These are phyloP conservation scores for Psococerastis gibbosa DNA, from an alignment of 2,888 invertebrate genomes.

Conservation along the genomic window DNA sequence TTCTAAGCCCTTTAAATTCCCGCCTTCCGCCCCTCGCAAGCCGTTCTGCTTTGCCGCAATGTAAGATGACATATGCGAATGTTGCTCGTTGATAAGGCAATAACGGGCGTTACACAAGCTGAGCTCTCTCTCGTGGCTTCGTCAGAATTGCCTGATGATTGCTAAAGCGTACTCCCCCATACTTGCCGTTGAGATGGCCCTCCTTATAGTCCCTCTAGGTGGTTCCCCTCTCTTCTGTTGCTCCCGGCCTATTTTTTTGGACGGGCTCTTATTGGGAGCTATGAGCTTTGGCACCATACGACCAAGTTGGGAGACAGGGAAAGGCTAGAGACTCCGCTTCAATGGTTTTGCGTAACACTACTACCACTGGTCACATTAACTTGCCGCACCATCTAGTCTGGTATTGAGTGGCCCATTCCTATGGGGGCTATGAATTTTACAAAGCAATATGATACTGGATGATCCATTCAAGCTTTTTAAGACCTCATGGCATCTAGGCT, in stretches of 20 bases:
- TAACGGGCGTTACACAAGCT: not conserved
- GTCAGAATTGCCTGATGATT: not conserved
- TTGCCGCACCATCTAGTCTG: too few relatives aligned
- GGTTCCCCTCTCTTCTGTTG: not conserved
- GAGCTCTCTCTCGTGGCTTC: too few relatives aligned
- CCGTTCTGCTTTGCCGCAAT: conserved; percentile 1
- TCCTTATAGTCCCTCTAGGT: not conserved
- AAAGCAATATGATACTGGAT: too few relatives aligned
- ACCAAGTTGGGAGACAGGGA: not conserved
- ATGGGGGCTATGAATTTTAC: too few relatives aligned
- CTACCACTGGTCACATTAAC: too few relatives aligned
- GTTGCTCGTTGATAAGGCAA: conserved; percentile 1
- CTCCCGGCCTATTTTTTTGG: not conserved
- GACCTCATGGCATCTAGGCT: too few relatives aligned
- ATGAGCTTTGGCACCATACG: not conserved
- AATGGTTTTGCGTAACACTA: too few relatives aligned
- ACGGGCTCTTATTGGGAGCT: not conserved
- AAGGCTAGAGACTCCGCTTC: not conserved
- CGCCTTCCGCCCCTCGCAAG: conserved; percentile 1
- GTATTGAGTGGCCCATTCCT: not conserved
- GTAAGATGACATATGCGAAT: conserved; percentile 4
- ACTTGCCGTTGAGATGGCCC: not conserved
- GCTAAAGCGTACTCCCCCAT: not conserved
- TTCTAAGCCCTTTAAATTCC: conserved; percentile 5
- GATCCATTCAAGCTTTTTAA: too few relatives aligned